Evolutionary conservation across 2,888 invertebrate genomes (phyloP).

Genomic region (Hybos culiciformis): DNA sequence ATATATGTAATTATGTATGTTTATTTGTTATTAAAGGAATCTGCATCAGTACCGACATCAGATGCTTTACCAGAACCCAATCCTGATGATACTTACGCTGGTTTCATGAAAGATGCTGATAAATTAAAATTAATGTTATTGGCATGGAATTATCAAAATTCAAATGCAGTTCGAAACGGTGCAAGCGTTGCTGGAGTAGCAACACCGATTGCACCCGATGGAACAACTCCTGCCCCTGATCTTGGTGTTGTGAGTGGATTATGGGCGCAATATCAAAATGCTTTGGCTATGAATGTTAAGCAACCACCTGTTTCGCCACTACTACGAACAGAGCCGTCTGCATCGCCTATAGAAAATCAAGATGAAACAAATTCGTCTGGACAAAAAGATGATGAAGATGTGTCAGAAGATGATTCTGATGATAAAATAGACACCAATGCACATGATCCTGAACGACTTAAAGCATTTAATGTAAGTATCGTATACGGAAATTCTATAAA

Average conservation of each 20-base stretch:
- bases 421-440: constrained; percentile 79
- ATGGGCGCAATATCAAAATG: constrained; percentile 77
- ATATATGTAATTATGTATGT: too few species aligned
- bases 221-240: constrained; percentile 27
- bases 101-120: constrained; percentile 63
- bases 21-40: constrained; percentile 15
- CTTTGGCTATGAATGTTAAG: constrained; percentile 53
- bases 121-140: constrained; percentile 79
- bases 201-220: constrained; percentile 57
- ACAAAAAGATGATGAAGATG: constrained; percentile 73
- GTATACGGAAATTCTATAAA: constrained; percentile 10
- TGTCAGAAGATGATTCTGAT: constrained; percentile 75
- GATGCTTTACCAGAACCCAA: constrained; percentile 14
- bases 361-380: constrained; percentile 83
- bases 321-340: constrained; percentile 40
- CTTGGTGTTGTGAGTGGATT: constrained; percentile 51
- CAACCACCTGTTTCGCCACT: constrained; percentile 39
- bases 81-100: constrained; percentile 29
- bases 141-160: constrained; percentile 79
- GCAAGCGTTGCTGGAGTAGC: constrained; percentile 21
- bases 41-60: constrained; percentile 20
- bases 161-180: constrained; percentile 51
- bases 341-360: constrained; percentile 42
- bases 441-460: constrained; percentile 85
- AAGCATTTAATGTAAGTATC: constrained; percentile 81